Evolutionary conservation across 2,113 vertebrate genomes (phyloP), one percentile per base, ranked within the genome.

Genomic region (Hassar affinis): DNA sequence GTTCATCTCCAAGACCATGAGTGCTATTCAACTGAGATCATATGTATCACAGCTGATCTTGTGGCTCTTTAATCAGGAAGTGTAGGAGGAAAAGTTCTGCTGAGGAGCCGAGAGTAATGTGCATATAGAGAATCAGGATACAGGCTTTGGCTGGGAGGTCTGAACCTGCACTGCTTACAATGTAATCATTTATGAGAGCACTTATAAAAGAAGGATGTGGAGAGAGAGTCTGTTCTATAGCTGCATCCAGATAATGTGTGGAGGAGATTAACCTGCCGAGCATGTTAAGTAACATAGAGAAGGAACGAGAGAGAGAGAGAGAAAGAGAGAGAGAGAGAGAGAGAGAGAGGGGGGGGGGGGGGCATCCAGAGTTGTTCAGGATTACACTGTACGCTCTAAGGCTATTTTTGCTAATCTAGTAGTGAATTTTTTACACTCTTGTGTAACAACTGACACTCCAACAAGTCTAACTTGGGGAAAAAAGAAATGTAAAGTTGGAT

Each of bases 41-140:
- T 64, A 57, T 62, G 30, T 74, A 54, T 74, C 77, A 85, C 42
- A 75, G 33, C 71, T 81, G 71, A 81, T 81, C 51, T 61, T 78
- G 74, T 78, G 74, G 49, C 4, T 38, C 64, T 82, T 82, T 82
- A 82, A 82, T 72, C 52, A 77, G 76, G 38, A 82, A 14, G n/a
- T 27, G 84, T 49, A 57, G 57, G 38, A 69, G 75, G 15, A 80
- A 76, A 17, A 61, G 30, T 66, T 57, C 42, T 75, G 45, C 83
- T 56, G 72, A 45, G 79, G 35, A 27, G 45, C 52, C 47, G 27
- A 78, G 52, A 6, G 38, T 76, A 38, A 69, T 33, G 17, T 20
- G 49, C 27, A 14, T 79, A 42, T 74, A 51, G 56, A 45, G 74
- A 20, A 82, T 49, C 49, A 68, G 78, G 74, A 72, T 47, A 64